Conservation (phyloP, 2,797 vertebrate genomes). For the Sciurus vulgaris region DNA sequence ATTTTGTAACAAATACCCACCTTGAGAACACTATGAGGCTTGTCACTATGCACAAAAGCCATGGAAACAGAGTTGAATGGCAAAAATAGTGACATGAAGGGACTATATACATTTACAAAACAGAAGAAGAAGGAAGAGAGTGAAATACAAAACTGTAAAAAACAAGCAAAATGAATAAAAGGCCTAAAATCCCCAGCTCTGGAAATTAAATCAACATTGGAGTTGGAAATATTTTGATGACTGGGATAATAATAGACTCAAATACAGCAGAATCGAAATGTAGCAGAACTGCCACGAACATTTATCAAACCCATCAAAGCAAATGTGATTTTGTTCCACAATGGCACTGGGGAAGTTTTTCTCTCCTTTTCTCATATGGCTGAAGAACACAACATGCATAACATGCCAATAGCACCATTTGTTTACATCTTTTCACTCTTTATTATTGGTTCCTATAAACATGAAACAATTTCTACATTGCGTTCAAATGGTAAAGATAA, state of each 20-base stretch:
- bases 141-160: background rate
- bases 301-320: background rate
- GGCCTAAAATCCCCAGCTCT: background rate
- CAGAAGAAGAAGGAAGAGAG: background rate
- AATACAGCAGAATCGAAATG: background rate
- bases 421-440: background rate
- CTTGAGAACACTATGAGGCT: background rate
- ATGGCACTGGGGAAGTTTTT: background rate
- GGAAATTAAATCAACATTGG: background rate
- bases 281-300: background rate
- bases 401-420: constrained; percentile 24
- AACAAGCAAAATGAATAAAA: constrained; percentile 28
- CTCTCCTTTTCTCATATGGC: rapidly evolving
- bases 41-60: background rate
- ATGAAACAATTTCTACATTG: background rate
- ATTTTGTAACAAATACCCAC: background rate
- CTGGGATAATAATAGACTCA: background rate
- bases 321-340: background rate
- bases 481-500: constrained; percentile 74
- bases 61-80: background rate
- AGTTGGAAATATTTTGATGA: background rate
- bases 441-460: constrained; percentile 46
- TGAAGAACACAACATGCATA: constrained; percentile 29
- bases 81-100: background rate
- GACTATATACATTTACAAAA: background rate